A percentile compares a stretch with the other conserved stretches of the same genome.
Conservation (phyloP, 2,797 vertebrate species). For the Halcyon chelicuti region DNA sequence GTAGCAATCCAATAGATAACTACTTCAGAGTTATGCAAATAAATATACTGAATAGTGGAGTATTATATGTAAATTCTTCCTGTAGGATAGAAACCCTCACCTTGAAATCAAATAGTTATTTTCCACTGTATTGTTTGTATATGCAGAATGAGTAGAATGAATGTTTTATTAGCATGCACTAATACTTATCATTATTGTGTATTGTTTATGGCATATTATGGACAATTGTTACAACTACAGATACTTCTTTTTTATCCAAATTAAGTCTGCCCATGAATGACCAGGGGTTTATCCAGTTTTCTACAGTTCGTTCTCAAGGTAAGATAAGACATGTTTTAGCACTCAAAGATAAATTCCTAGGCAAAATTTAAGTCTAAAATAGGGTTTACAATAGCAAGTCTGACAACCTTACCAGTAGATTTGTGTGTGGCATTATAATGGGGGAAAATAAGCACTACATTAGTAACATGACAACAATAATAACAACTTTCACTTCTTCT, state of each 20-base stretch:
- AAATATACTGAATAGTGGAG: background rate
- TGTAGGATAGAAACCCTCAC: background rate
- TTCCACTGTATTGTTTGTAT: background rate
- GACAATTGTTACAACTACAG: background rate
- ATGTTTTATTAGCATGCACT: background rate
- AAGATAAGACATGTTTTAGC: background rate
- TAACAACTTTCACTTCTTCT: background rate
- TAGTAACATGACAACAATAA: background rate
- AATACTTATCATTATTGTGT: background rate
- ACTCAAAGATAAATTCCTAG: background rate
- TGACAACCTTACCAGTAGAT: constrained; percentile 4
- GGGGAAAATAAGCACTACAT: constrained; percentile 8
- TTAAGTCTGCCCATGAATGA: background rate
- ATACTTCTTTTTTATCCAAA: background rate
- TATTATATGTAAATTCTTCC: background rate
- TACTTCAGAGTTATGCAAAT: background rate
- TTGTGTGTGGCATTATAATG: background rate
- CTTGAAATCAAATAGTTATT: background rate
- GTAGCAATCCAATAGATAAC: background rate
- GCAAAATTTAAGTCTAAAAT: constrained; percentile 15
- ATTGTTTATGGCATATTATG: background rate
- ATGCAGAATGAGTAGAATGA: background rate
- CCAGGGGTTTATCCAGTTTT: background rate
- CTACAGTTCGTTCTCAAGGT: background rate
- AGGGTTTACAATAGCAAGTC: background rate